These are phyloP conservation scores for Rhinopomastus cyanomelas DNA, from an alignment of 2,113 vertebrate species.

Conservation along the genomic window DNA sequence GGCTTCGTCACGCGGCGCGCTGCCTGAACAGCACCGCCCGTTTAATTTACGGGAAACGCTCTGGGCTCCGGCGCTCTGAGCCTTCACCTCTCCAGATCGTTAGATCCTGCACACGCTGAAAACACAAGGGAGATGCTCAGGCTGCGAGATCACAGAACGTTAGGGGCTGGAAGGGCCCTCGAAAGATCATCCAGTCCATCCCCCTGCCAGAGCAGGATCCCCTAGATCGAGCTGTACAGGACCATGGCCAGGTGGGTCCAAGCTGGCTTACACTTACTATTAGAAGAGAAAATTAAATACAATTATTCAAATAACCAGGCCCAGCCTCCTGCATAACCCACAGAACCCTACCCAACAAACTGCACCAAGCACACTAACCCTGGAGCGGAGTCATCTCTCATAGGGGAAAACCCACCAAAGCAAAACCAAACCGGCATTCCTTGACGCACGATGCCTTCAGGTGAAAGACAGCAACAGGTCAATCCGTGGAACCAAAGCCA, in stretches of 20 bases:
- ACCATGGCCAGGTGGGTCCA: too few relatives aligned
- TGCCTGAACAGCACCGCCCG: neutral
- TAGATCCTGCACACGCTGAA: too few relatives aligned
- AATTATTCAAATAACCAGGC: neutral
- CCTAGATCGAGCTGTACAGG: too few relatives aligned
- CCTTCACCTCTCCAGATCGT: too few relatives aligned
- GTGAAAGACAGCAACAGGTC: neutral
- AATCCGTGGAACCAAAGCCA: neutral
- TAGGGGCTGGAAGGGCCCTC: too few relatives aligned
- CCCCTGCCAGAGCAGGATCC: too few relatives aligned
- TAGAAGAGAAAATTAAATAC: neutral
- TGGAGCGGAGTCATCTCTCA: neutral
- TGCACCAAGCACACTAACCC: neutral
- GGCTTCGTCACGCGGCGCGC: neutral
- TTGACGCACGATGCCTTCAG: neutral
- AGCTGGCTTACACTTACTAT: neutral
- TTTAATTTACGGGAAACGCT: neutral
- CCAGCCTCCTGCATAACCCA: neutral
- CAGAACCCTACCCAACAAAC: neutral
- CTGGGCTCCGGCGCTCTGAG: neutral
- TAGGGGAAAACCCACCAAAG: neutral
- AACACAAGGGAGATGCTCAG: too few relatives aligned
- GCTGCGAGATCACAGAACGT: too few relatives aligned
- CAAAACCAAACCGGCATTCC: neutral
- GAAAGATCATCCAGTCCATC: too few relatives aligned